Base-by-base conservation (phyloP, 2,113 vertebrate species). In the Gallinago undulata region DNA sequence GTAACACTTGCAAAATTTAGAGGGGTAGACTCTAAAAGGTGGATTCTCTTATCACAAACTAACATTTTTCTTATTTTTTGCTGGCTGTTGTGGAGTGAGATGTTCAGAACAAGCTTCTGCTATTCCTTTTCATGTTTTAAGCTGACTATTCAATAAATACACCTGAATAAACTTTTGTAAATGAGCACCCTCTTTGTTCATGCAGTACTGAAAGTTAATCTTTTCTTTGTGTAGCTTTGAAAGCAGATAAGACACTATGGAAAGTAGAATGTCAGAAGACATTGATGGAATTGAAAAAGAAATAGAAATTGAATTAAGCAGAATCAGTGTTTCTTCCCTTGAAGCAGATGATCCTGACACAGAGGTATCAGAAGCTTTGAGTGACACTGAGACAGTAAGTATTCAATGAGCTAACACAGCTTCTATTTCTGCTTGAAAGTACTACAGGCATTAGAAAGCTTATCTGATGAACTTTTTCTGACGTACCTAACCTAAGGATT, bases 231-330 rank as follows among this genome's bases (percentile, higher is more conserved):
- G 14, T 35, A 53, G 10, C 13, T 94, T 64, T 79, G 56, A 62
- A 87, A 93, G 27, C 72, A 73, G 63, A 47, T 57, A 45, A 74
- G 13, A 37, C 19, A 0, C 75, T 94, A 89, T 98, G 94, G 97
- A 80, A 66, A 83, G 37, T 1, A 89, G 27, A 72, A 94, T 91
- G 87, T 82, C 98, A 15, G 93, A 93, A 67, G 87, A 97, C 41
- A 94, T 25, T 69, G 69, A 57, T 89, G 56, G 41, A 57, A 97
- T 98, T 48, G 94, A 94, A 82, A 96, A 98, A 93, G 92, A 97
- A 87, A 88, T 98, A 91, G 95, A 97, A 89, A 96, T 82, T 62
- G 98, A 99, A 95, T 64, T 98, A 86, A 94, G 94, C 57, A 96
- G 97, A 91, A 87, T 98, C 57, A 97, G 91, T 30, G 45, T 97